Conservation (phyloP, 2,113 vertebrate genomes). For the Chaetops frenatus region DNA sequence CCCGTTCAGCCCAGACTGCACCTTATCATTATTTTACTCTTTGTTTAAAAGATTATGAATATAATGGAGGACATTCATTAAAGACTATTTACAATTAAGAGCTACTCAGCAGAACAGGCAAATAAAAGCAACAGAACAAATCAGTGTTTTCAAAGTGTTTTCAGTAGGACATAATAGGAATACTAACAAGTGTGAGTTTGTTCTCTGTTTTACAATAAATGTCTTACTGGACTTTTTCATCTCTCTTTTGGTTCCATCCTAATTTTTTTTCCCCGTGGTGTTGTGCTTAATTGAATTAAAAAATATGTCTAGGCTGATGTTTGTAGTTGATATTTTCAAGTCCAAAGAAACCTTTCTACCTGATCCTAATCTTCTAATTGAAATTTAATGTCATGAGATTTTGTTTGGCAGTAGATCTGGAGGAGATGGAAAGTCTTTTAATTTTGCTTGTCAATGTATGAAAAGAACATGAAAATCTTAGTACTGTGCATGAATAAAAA, state of each 20-base stretch:
- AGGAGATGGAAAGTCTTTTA: not conserved
- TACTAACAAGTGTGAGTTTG: not conserved
- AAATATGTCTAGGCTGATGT: not conserved
- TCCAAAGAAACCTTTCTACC: not conserved
- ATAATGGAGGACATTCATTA: not conserved
- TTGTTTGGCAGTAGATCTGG: not conserved
- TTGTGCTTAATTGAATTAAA: not conserved
- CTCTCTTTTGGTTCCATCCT: not conserved
- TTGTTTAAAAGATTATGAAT: not conserved
- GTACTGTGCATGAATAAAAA: not conserved
- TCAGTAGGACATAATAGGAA: not conserved
- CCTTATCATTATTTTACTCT: not conserved
- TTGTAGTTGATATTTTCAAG: not conserved
- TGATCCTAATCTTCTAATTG: not conserved
- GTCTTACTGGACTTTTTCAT: not conserved
- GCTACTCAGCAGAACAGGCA: not conserved
- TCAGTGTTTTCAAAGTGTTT: not conserved
- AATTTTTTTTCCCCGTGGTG: not conserved
- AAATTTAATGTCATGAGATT: not conserved
- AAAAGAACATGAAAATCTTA: not conserved
- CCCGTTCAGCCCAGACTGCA: accelerated
- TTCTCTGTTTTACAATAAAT: not conserved
- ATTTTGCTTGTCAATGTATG: not conserved
- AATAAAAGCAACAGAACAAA: not conserved
- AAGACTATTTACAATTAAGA: not conserved